Evolutionary conservation across 1,140 invertebrate species (phyloP).

Genomic region (Formica selysi): DNA sequence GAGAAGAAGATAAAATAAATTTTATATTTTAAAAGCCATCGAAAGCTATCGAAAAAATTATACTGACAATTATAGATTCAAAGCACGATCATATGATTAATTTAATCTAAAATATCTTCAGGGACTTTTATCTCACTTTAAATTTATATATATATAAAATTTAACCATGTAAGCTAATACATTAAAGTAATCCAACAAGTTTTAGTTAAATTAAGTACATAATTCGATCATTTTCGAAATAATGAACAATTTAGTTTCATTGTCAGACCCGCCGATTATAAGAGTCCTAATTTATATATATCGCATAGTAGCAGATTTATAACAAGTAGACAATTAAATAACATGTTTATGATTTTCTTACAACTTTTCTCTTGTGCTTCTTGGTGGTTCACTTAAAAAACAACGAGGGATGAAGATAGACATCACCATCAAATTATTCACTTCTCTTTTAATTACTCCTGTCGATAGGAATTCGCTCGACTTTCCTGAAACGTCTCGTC

Average conservation of each 20-base stretch:
- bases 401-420: not conserved
- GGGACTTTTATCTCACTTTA: not conserved
- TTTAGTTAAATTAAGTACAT: no score
- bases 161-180: no score
- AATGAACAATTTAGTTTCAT: no score
- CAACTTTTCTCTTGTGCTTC: not conserved
- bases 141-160: not conserved
- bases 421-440: not conserved
- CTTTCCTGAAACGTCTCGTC: conserved; percentile 31
- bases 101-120: not conserved
- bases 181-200: no score
- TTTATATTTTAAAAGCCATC: not conserved
- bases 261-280: no score
- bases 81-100: not conserved
- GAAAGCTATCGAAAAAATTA: not conserved
- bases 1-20: not conserved
- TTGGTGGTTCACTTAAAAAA: not conserved
- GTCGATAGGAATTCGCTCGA: conserved; percentile 28
- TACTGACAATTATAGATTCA: not conserved
- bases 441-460: not conserved
- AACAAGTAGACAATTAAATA: not conserved
- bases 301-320: not conserved
- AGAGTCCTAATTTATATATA: no score
- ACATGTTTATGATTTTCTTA: not conserved
- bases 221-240: no score